Conservation (phyloP, 2,797 vertebrate species). For the Chloroceryle inda region DNA sequence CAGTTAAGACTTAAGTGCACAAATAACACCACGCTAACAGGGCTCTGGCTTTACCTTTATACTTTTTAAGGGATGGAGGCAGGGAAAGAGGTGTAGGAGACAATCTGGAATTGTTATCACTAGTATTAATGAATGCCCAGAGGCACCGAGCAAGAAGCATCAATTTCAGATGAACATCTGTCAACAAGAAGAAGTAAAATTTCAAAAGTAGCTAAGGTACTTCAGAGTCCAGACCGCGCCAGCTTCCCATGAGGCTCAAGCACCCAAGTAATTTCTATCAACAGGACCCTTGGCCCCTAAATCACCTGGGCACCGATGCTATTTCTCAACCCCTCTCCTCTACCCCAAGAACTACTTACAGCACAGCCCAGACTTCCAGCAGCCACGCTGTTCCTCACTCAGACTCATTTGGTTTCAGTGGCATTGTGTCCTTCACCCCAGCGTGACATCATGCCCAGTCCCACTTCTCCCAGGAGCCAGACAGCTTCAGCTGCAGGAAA, state of each 20-base stretch:
- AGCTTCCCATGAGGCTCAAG: background rate
- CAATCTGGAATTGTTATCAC: constrained; percentile 57
- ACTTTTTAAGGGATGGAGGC: constrained; percentile 38
- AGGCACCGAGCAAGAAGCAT: constrained; percentile 27
- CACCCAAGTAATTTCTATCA: constrained; percentile 1
- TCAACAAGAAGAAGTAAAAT: constrained; percentile 51
- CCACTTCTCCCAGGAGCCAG: background rate
- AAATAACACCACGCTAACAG: background rate
- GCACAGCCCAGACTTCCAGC: background rate
- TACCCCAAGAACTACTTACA: background rate
- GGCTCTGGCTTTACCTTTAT: constrained; percentile 19
- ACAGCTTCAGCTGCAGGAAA: background rate
- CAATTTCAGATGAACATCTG: constrained; percentile 65
- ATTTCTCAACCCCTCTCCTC: background rate
- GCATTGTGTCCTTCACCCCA: background rate
- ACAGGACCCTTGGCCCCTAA: background rate
- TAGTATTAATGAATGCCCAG: constrained; percentile 63
- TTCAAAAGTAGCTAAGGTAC: background rate
- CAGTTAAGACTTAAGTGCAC: constrained; percentile 8
- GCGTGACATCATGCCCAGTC: background rate
- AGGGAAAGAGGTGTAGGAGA: constrained; percentile 24
- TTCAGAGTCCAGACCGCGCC: background rate
- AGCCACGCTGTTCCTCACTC: background rate
- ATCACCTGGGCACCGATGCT: background rate
- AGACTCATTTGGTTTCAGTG: background rate